Evolutionary conservation across 2,888 invertebrate species (phyloP).

Genomic region (Drosophila pegasa): DNA sequence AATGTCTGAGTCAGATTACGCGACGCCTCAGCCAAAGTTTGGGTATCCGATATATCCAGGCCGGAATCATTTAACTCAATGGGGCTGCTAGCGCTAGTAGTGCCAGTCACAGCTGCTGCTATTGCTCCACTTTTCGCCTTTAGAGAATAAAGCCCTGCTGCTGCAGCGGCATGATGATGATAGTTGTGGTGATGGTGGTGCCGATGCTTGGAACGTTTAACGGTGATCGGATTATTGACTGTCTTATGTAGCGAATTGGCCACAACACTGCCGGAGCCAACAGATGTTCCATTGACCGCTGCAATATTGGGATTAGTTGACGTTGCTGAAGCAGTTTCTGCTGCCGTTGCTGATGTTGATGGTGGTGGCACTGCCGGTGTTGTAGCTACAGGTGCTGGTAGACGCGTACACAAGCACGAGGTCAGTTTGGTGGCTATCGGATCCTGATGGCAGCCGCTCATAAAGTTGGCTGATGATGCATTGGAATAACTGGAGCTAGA

Average conservation of each 20-base stretch:
- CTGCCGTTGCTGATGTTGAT: constrained; percentile 13
- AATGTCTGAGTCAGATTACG: constrained; percentile 96
- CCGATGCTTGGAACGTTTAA: constrained; percentile 79
- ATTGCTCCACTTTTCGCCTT: constrained; percentile 12
- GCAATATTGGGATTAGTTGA: neutral
- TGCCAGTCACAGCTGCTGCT: constrained; percentile 20
- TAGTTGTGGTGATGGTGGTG: constrained; percentile 83
- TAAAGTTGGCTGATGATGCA: constrained; percentile 16
- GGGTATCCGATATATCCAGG: constrained; percentile 86
- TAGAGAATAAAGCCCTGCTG: constrained; percentile 19
- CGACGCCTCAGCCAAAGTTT: constrained; percentile 94
- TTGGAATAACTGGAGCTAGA: constrained; percentile 25
- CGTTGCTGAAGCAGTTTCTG: neutral
- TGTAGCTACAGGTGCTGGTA: constrained; percentile 35
- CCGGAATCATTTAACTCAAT: constrained; percentile 82
- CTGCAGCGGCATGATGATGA: constrained; percentile 77
- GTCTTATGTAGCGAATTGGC: constrained; percentile 79
- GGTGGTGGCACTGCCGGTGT: neutral
- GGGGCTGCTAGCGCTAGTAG: constrained; percentile 9
- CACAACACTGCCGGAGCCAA: neutral
- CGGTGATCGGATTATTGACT: constrained; percentile 82
- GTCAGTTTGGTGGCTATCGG: constrained; percentile 85
- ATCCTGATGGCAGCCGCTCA: constrained; percentile 79
- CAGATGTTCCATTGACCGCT: neutral
- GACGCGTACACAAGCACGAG: constrained; percentile 84